Conservation (phyloP, 2,113 vertebrate species). For the Tenrec ecaudatus region DNA sequence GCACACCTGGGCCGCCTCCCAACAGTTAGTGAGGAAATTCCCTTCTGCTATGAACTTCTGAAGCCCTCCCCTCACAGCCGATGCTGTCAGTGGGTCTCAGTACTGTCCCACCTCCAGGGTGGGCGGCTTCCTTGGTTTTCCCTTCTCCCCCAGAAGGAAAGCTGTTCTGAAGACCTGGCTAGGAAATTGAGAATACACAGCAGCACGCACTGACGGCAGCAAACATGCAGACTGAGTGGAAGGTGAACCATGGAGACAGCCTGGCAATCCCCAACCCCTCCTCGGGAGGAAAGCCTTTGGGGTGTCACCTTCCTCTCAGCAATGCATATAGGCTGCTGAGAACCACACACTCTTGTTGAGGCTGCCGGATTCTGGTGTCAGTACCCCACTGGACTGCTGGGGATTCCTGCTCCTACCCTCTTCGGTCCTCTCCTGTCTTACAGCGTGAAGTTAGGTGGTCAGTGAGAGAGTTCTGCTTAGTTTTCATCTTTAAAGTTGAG, state of each 20-base stretch:
- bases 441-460: not conserved
- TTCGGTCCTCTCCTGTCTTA: not conserved
- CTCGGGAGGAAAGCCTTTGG: not conserved
- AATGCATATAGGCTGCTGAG: not conserved
- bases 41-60: too few relatives aligned
- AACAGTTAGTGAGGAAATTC: too few relatives aligned
- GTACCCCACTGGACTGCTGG: not conserved
- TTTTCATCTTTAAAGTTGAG: not conserved
- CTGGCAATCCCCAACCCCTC: too few relatives aligned
- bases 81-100: too few relatives aligned
- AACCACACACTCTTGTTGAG: not conserved
- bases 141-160: not conserved
- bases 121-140: constrained; percentile 8
- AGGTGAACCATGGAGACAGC: too few relatives aligned
- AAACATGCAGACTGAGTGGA: too few relatives aligned
- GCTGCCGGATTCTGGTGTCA: too few relatives aligned
- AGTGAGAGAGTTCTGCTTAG: constrained; percentile 22
- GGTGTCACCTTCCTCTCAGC: not conserved
- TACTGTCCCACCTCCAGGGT: not conserved
- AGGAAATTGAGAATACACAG: too few relatives aligned
- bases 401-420: not conserved
- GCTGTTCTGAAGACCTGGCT: not conserved
- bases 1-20: too few relatives aligned
- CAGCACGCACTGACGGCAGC: too few relatives aligned
- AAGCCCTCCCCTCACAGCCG: too few relatives aligned